Evolutionary conservation across 2,888 invertebrate species (phyloP), one percentile per base, ranked within the genome.

Genomic region (Phortica magna): DNA sequence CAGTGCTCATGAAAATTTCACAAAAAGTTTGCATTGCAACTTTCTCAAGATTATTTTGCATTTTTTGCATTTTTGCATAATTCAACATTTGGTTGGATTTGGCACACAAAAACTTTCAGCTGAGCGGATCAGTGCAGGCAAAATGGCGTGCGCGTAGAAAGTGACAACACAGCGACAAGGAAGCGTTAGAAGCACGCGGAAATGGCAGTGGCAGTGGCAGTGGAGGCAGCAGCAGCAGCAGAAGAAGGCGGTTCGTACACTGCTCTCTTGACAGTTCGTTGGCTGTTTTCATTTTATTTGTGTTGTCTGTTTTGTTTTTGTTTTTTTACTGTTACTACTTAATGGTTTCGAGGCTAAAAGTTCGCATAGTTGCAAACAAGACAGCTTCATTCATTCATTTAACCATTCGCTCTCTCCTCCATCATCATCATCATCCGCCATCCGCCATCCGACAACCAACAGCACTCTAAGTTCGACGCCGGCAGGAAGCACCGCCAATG

Each of bases 191-290:
- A 31, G 31, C 31, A 31, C 5, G 31, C 31, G 31, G 31, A 31
- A 31, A 4, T 31, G 31, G n/a, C n/a, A n/a, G n/a, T n/a, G n/a
- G n/a, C n/a, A n/a, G n/a, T n/a, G n/a, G n/a, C n/a, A n/a, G n/a
- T n/a, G n/a, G n/a, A n/a, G n/a, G n/a, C n/a, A n/a, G n/a, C n/a
- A n/a, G n/a, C n/a, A n/a, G n/a, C n/a, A n/a, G n/a, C n/a, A n/a
- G n/a, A n/a, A n/a, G n/a, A 31, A 9, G 55, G 14, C 6, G 14
- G 17, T 19, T 2, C 19, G 48, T 61, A 53, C 31, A n/a, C 55
- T 53, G 70, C 53, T 55, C 68, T 68, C 70, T 71, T 71, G 70
- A 39, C 31, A 71, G 70, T 71, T 55, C 70, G 70, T 71, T 71
- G 70, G 31, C 70, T 53, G 19, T 70, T 19, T n/a, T 31, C 31